Conservation (phyloP, 2,888 invertebrate genomes). For the Philaethria dido region DNA sequence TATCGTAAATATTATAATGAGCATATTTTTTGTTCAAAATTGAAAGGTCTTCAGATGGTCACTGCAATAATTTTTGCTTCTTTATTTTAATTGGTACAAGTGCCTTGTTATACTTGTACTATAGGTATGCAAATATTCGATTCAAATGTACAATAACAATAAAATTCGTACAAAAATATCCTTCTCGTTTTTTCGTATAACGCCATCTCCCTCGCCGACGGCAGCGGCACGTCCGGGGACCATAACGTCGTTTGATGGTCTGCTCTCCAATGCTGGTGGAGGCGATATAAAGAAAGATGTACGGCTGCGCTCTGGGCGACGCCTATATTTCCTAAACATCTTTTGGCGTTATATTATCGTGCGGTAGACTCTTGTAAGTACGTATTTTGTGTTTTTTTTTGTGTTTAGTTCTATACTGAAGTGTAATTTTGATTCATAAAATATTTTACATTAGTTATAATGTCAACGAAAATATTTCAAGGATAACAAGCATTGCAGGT, state of each 20-base stretch:
- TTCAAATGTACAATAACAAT: constrained; percentile 70
- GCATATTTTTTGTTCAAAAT: not conserved
- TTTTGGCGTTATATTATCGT: constrained; percentile 74
- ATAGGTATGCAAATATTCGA: constrained; percentile 44
- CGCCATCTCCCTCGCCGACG: constrained; percentile 65
- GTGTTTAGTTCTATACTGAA: not conserved
- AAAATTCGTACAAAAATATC: constrained; percentile 75
- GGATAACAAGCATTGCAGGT: not conserved
- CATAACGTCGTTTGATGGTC: constrained; percentile 83
- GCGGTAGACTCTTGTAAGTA: constrained; percentile 71
- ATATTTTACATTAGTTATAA: not conserved
- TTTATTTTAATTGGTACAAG: not conserved
- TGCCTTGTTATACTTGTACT: constrained; percentile 5
- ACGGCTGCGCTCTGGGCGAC: constrained; percentile 82
- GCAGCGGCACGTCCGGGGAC: constrained; percentile 80
- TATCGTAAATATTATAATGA: too few relatives aligned
- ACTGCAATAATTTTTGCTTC: constrained; percentile 3
- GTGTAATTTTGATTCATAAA: not conserved
- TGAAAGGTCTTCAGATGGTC: not conserved
- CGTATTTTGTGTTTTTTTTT: constrained; percentile 51
- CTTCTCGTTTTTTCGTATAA: constrained; percentile 60
- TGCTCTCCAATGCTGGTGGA: constrained; percentile 82
- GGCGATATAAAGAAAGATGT: constrained; percentile 79
- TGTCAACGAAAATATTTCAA: too few relatives aligned
- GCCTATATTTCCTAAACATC: constrained; percentile 84